Base-by-base conservation (phyloP, 1,140 invertebrate genomes). In the Rhagoletis pomonella region DNA sequence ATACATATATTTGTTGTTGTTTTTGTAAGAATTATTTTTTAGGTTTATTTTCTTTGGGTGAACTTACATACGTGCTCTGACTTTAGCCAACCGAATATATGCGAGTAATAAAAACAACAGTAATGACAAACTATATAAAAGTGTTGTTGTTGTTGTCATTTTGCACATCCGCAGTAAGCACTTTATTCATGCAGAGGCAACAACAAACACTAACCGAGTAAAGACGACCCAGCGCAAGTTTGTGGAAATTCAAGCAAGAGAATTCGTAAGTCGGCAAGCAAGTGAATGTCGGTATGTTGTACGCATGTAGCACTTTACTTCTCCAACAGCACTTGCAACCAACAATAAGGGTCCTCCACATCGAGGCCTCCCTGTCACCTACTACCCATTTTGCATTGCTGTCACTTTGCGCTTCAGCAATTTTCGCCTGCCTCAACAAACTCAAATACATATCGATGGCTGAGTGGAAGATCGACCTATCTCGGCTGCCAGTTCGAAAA, bases 241-340 rank as follows among this genome's bases (percentile, higher is more conserved):
- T 69, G 42, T 9, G 55, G 73, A 81, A 81, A 10, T 81, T 17
- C 10, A 9, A 47, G 47, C 19, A 29, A 55, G 47, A 81, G n/a
- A 55, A 55, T 81, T 81, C 44, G 17, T 81, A 81, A 81, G 73
- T 55, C 10, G 10, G 29, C n/a, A 62, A 17, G 17, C 60, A n/a
- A n/a, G n/a, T n/a, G n/a, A n/a, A n/a, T n/a, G n/a, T n/a, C n/a
- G 50, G 50, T 55, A 55, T 7, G n/a, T 62, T 17, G 6, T 58
- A 55, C 55, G 73, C 55, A 19, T 44, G 47, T 81, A 81, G 47
- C 73, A 81, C 73, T 81, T 81, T 55, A 81, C 73, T 81, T 47
- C 73, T 81, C 73, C 73, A 81, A 81, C 73, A 19, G 73, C n/a
- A 81, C 73, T 81, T 81, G 55, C 6, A 73, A n/a, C 73, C 73